phyloP scores from a whole-genome alignment of 1,140 invertebrate genomes.

The Diabrotica undecimpunctata region DNA sequence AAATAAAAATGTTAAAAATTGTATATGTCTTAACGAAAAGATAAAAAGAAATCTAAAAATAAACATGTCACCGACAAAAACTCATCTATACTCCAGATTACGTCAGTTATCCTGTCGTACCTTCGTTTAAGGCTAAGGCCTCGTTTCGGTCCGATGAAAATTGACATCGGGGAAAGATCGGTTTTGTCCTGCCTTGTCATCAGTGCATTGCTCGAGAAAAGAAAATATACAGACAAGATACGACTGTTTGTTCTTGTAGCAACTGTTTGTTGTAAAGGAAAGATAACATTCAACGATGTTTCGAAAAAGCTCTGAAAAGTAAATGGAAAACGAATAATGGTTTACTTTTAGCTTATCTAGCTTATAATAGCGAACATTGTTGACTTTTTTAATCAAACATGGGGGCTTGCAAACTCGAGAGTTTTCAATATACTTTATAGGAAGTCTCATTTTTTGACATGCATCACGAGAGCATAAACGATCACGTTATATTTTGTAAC shows the following conservation, averaged over 20 bases:
- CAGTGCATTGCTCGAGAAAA: background rate
- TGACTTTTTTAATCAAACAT: constrained; percentile 1
- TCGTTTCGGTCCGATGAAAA: background rate
- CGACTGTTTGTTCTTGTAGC: background rate
- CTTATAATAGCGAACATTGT: constrained; percentile 2
- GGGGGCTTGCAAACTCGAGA: background rate
- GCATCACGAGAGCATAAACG: too few relatives aligned
- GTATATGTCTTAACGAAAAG: too few relatives aligned
- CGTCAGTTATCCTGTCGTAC: too few relatives aligned
- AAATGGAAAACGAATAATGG: constrained; percentile 2
- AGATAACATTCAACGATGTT: background rate
- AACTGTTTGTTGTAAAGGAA: background rate
- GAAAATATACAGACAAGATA: background rate
- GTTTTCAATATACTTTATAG: background rate
- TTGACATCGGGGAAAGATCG: background rate
- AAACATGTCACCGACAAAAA: too few relatives aligned
- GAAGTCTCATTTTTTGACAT: too few relatives aligned
- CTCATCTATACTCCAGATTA: too few relatives aligned
- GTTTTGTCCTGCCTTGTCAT: background rate
- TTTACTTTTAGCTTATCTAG: constrained; percentile 1
- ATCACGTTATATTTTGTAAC: too few relatives aligned
- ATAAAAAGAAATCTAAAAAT: too few relatives aligned
- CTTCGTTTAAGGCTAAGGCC: too few relatives aligned
- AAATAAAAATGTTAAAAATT: too few relatives aligned
- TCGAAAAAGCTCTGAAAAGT: background rate